These are phyloP conservation scores for Hemicentrotus pulcherrimus DNA, from an alignment of 35 echinoderm and acorn worm genomes.

Conservation along the genomic window DNA sequence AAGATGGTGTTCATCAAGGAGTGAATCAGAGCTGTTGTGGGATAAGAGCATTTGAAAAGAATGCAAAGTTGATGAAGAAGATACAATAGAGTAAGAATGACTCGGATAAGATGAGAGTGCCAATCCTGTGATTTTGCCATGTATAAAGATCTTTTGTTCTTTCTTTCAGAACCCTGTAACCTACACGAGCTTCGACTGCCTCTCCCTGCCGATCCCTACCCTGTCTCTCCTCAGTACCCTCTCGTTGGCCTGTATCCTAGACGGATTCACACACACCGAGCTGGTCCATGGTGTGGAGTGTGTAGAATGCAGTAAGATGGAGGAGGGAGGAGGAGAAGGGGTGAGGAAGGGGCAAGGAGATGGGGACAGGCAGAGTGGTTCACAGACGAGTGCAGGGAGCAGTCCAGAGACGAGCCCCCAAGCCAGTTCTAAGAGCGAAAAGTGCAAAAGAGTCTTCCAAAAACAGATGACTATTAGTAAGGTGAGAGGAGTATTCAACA, in stretches of 20 bases:
- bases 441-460: conserved; percentile 60
- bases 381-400: neutral
- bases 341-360: conserved; percentile 4
- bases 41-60: no score
- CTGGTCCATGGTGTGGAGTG: conserved; percentile 90
- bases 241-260: conserved; percentile 71
- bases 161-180: conserved; percentile 79
- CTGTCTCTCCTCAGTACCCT: conserved; percentile 60
- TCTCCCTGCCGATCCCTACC: conserved; percentile 69
- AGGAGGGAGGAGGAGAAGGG: neutral
- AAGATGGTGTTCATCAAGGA: no score
- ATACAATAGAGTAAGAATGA: no score
- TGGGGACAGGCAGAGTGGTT: neutral
- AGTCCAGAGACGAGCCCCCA: conserved; percentile 13
- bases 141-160: neutral
- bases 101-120: no score
- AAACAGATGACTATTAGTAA: conserved; percentile 92
- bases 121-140: no score
- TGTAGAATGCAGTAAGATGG: conserved; percentile 72
- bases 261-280: conserved; percentile 74
- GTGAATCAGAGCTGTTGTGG: no score
- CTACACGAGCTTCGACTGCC: conserved; percentile 86
- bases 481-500: conserved; percentile 46
- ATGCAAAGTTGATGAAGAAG: no score
- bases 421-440: conserved; percentile 14